Conservation (phyloP, 2,888 invertebrate species). For the Yponomeuta sedellus region DNA sequence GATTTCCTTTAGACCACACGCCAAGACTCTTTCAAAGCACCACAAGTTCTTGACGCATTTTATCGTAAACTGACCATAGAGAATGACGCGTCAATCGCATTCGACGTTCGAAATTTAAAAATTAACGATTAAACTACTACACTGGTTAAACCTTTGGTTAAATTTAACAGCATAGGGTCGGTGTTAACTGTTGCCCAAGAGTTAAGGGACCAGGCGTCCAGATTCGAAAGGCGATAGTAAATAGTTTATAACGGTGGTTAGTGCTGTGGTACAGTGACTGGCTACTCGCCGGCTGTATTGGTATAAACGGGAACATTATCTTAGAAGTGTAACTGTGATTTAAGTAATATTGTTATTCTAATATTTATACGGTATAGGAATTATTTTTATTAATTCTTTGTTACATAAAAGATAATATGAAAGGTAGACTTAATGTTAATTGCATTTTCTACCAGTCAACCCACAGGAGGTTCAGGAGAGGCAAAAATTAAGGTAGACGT, state of each 20-base stretch:
- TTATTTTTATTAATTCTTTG: too few species aligned
- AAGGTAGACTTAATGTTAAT: too few species aligned
- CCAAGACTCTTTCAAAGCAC: background rate
- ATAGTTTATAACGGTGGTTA: conserved; percentile 12
- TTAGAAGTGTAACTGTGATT: too few species aligned
- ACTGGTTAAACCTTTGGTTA: background rate
- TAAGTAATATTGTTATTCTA: too few species aligned
- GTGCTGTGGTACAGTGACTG: background rate
- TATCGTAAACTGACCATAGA: background rate
- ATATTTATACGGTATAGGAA: too few species aligned
- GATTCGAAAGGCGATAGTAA: conserved; percentile 39
- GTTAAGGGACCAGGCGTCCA: conserved; percentile 27
- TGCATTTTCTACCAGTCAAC: too few species aligned
- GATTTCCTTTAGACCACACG: background rate
- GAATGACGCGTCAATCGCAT: background rate
- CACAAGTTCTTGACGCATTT: background rate
- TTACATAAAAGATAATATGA: too few species aligned
- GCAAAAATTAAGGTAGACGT: too few species aligned
- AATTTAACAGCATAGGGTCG: background rate
- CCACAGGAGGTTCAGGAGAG: too few species aligned
- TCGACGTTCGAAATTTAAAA: background rate
- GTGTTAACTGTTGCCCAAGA: background rate
- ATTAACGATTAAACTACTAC: background rate
- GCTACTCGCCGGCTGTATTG: background rate
- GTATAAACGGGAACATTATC: background rate